These are phyloP conservation scores for Dipus sagitta DNA, from an alignment of 2,797 vertebrate genomes.

Conservation along the genomic window DNA sequence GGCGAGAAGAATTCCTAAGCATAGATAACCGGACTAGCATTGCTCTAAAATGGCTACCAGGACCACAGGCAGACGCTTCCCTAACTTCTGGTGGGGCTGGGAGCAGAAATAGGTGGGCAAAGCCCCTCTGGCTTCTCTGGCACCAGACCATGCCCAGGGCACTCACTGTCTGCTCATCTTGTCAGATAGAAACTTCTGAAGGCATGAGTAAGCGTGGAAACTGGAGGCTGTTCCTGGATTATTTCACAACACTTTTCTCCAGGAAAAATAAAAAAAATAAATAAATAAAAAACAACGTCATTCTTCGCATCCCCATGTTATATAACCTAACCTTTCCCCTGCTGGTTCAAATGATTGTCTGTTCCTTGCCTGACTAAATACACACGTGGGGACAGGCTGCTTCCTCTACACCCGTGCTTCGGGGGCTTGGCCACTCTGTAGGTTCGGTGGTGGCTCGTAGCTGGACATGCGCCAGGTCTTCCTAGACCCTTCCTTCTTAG, in stretches of 20 bases:
- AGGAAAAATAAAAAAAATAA: slow-evolving; percentile 62
- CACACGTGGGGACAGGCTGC: neutral
- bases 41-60: neutral
- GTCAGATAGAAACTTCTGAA: slow-evolving; percentile 37
- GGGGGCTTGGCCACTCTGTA: neutral
- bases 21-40: neutral
- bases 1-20: neutral
- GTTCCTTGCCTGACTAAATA: slow-evolving; percentile 65
- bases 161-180: slow-evolving; percentile 25
- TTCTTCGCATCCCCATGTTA: slow-evolving; percentile 55
- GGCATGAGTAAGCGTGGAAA: slow-evolving; percentile 41
- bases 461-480: neutral
- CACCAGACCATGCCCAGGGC: neutral
- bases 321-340: slow-evolving; percentile 63
- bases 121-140: neutral
- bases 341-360: slow-evolving; percentile 49
- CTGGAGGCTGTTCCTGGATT: slow-evolving; percentile 37
- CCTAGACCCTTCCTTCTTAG: neutral
- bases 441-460: neutral
- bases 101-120: rapidly evolving
- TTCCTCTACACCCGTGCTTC: neutral
- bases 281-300: neutral
- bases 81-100: neutral
- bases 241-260: slow-evolving; percentile 75
- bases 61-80: rapidly evolving